These are phyloP conservation scores for Buceros bicornis DNA, from an alignment of 2,797 vertebrate species.

Conservation along the genomic window DNA sequence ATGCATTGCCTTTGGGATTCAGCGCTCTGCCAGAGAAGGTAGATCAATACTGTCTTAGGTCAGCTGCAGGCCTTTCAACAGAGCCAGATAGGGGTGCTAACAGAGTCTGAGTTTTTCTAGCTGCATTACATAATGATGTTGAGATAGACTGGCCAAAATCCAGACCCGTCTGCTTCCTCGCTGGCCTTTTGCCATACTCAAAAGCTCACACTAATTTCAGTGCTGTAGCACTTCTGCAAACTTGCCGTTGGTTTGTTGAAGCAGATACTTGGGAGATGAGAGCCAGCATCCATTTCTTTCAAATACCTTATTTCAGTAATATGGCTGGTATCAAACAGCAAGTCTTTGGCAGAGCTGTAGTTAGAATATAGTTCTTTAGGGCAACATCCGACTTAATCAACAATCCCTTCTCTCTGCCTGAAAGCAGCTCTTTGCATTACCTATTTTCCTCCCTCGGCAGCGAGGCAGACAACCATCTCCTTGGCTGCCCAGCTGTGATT, in stretches of 20 bases:
- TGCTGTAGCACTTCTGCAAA: neutral
- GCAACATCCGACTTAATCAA: neutral
- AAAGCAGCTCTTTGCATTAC: neutral
- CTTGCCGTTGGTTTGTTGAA: neutral
- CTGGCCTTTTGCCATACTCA: neutral
- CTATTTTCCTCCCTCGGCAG: neutral
- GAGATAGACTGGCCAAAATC: slow-evolving; percentile 2
- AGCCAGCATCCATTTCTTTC: neutral
- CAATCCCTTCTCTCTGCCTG: neutral
- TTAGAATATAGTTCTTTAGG: slow-evolving; percentile 8
- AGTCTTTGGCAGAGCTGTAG: neutral
- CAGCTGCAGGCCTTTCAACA: neutral
- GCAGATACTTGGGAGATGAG: neutral
- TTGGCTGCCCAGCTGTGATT: slow-evolving; percentile 57
- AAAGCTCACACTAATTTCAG: neutral
- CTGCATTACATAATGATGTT: neutral
- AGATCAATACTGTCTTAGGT: neutral
- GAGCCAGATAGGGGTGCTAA: neutral
- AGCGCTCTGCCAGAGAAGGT: neutral
- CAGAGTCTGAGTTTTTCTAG: neutral
- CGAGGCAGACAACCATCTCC: neutral
- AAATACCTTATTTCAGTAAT: neutral
- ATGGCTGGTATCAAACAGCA: neutral
- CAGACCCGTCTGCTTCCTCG: neutral
- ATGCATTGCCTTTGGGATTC: neutral